Percentiles rank a stretch among this genome's conserved stretches.
These are phyloP conservation scores for Drosophila pegasa DNA, from an alignment of 2,888 invertebrate genomes.

Conservation along the genomic window DNA sequence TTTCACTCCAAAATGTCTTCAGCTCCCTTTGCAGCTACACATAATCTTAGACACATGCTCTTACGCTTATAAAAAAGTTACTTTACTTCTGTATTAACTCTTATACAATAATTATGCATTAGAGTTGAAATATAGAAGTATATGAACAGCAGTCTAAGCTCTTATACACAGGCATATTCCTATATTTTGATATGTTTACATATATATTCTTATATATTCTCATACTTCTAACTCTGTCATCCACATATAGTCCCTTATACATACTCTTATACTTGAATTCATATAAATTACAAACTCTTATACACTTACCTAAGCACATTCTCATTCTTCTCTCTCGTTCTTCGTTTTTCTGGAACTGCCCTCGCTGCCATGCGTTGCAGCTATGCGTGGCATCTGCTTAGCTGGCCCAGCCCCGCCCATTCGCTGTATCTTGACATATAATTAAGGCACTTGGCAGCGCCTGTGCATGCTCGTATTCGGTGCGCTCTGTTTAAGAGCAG, in stretches of 20 bases:
- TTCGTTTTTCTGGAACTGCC: slow-evolving; percentile 2
- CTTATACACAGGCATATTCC: too few relatives aligned
- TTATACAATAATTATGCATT: too few relatives aligned
- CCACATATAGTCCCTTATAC: not conserved
- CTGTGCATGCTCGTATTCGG: slow-evolving; percentile 20
- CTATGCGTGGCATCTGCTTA: slow-evolving; percentile 31
- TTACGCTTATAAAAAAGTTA: too few relatives aligned
- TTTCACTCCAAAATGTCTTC: not conserved
- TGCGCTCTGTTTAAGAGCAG: slow-evolving; percentile 40
- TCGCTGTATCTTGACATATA: slow-evolving; percentile 52
- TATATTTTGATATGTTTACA: too few relatives aligned
- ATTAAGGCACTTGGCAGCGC: slow-evolving; percentile 39
- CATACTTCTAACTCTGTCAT: too few relatives aligned
- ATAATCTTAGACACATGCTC: not conserved
- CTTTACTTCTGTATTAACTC: too few relatives aligned
- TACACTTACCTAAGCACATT: too few relatives aligned
- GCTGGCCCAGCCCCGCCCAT: slow-evolving; percentile 34
- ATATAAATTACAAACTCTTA: too few relatives aligned
- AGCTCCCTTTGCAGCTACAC: not conserved
- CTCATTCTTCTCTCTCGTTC: too few relatives aligned
- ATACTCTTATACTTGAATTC: not conserved
- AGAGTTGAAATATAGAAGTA: too few relatives aligned
- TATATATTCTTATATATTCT: too few relatives aligned
- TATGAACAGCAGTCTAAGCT: too few relatives aligned
- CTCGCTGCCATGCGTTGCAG: slow-evolving; percentile 33